phyloP scores from a whole-genome alignment of 2,888 invertebrate species.

The Lissonota sp. region DNA sequence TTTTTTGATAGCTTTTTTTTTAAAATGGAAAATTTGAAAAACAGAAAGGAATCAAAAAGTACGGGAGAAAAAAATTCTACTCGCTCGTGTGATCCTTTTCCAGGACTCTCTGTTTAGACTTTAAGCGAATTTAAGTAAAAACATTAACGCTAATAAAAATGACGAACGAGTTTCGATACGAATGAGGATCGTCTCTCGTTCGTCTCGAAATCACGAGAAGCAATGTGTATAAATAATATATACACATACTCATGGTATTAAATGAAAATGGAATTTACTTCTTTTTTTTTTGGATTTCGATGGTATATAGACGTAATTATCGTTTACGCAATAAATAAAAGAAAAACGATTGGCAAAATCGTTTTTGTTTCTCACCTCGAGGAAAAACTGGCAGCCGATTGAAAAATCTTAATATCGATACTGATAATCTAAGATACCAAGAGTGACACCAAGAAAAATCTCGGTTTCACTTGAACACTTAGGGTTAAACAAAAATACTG shows the following conservation, averaged over 20 bases:
- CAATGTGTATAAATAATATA: constrained; percentile 8
- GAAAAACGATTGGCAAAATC: constrained; percentile 3
- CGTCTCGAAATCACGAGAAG: constrained; percentile 1
- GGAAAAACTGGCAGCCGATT: constrained; percentile 1
- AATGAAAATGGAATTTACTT: constrained; percentile 37
- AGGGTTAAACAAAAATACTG: constrained; percentile 2
- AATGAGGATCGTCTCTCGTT: background rate
- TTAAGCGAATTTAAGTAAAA: background rate
- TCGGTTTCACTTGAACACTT: constrained; percentile 15
- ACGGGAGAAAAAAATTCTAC: too few relatives aligned
- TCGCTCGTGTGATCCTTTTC: too few relatives aligned
- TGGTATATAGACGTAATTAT: constrained; percentile 41
- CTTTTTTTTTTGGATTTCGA: constrained; percentile 29
- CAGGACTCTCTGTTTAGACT: too few relatives aligned
- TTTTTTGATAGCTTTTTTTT: too few relatives aligned
- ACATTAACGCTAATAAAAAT: background rate
- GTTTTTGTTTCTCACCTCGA: constrained; percentile 12
- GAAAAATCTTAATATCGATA: constrained; percentile 1
- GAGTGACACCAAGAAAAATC: constrained; percentile 2
- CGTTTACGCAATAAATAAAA: constrained; percentile 26
- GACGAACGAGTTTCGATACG: background rate
- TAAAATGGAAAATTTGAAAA: too few relatives aligned
- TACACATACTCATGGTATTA: constrained; percentile 49
- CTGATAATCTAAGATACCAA: constrained; percentile 6
- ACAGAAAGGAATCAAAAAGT: too few relatives aligned